Percentiles rank a stretch among this genome's conserved stretches.
These are phyloP conservation scores for Abscondita cerata DNA, from an alignment of 2,888 invertebrate species.

Conservation along the genomic window DNA sequence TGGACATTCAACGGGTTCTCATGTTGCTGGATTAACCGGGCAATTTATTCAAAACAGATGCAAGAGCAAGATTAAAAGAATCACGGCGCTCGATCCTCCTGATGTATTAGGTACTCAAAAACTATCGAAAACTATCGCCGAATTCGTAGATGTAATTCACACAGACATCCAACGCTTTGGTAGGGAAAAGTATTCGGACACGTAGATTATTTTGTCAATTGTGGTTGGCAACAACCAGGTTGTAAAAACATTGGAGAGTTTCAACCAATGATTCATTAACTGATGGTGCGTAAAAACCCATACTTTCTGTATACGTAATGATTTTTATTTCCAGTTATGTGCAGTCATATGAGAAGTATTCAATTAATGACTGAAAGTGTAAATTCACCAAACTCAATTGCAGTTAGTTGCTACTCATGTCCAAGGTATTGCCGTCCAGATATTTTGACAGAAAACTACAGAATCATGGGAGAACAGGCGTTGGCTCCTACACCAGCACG, in stretches of 20 bases:
- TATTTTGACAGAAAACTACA: not conserved
- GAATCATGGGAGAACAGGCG: not conserved
- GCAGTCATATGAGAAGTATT: conserved; percentile 11
- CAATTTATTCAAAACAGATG: not conserved
- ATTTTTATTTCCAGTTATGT: conserved; percentile 19
- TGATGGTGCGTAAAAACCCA: too few relatives aligned
- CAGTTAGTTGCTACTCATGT: not conserved
- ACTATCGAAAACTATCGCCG: not conserved
- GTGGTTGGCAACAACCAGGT: conserved; percentile 1
- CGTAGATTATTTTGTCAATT: conserved; percentile 5
- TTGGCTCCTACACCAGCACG: too few relatives aligned
- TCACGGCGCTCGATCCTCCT: conserved; percentile 3
- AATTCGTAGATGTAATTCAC: conserved; percentile 4
- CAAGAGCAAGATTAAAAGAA: not conserved
- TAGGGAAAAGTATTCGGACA: not conserved
- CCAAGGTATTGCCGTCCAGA: conserved; percentile 2
- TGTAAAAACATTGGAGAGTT: not conserved
- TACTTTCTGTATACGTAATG: too few relatives aligned
- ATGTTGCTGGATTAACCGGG: conserved; percentile 8
- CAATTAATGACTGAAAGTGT: conserved; percentile 12
- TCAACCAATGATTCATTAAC: too few relatives aligned
- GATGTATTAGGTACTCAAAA: not conserved
- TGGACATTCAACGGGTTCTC: conserved; percentile 18
- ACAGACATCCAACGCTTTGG: not conserved
- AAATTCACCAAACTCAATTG: not conserved